Percentiles rank a stretch among this genome's conserved stretches.
Evolutionary conservation across 2,888 invertebrate genomes (phyloP).

Genomic region (Laspeyria flexula): DNA sequence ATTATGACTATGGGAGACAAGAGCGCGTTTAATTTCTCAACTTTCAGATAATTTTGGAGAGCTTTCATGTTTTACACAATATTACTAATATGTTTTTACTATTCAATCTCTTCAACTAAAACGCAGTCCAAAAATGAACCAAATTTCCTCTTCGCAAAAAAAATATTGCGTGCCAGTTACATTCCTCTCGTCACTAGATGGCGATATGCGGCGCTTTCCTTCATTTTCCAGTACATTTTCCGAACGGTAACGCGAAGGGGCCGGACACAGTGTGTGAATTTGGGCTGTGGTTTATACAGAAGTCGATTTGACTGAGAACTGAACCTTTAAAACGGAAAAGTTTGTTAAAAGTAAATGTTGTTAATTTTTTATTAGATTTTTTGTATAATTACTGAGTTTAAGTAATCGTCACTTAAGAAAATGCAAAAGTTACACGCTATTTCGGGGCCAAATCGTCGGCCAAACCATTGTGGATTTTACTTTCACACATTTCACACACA

Average conservation of each 20-base stretch:
- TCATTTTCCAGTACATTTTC: constrained; percentile 64
- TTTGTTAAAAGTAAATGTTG: not conserved
- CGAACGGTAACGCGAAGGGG: constrained; percentile 16
- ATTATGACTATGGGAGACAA: too few species aligned
- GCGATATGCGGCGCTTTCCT: constrained; percentile 64
- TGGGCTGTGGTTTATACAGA: constrained; percentile 3
- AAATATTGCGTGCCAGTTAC: constrained; percentile 31
- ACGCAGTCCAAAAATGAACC: not conserved
- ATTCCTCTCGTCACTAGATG: constrained; percentile 76
- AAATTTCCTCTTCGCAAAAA: constrained; percentile 4
- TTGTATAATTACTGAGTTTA: not conserved
- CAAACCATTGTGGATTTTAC: too few species aligned
- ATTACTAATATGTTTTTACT: too few species aligned
- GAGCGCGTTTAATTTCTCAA: too few species aligned
- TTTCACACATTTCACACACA: too few species aligned
- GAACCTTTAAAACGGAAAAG: not conserved
- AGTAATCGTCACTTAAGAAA: too few species aligned
- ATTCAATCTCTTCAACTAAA: too few species aligned
- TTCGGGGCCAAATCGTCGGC: too few species aligned
- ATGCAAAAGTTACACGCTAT: too few species aligned
- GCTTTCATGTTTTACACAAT: too few species aligned
- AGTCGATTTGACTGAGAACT: not conserved
- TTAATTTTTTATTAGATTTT: not conserved
- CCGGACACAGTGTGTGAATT: not conserved
- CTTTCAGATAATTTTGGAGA: too few species aligned